Evolutionary conservation across 2,888 invertebrate genomes (phyloP).

Genomic region (Epistrophe grossulariae): DNA sequence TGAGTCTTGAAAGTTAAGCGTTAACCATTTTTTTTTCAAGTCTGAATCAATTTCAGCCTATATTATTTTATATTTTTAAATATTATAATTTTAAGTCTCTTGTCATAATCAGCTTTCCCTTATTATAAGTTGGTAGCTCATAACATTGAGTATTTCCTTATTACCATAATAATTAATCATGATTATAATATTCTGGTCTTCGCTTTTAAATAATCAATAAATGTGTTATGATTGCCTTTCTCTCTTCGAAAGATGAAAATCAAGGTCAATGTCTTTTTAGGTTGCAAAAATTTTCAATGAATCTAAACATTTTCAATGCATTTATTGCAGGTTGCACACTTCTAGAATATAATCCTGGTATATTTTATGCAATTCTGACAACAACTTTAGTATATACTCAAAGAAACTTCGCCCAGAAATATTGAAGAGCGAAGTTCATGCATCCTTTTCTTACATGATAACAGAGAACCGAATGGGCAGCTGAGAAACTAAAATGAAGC

Average conservation of each 20-base stretch:
- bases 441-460: neutral
- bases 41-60: too few relatives aligned
- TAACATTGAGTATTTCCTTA: neutral
- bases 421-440: neutral
- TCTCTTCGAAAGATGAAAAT: constrained; percentile 32
- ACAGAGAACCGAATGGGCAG: neutral
- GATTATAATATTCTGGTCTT: neutral
- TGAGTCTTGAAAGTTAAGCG: too few relatives aligned
- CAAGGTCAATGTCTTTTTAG: constrained; percentile 69
- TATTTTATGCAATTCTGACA: neutral
- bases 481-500: neutral
- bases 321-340: neutral
- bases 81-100: too few relatives aligned
- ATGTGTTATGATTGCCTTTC: constrained; percentile 22
- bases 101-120: too few relatives aligned
- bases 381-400: neutral
- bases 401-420: neutral
- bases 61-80: too few relatives aligned
- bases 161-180: neutral
- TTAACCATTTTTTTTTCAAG: too few relatives aligned
- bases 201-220: constrained; percentile 19
- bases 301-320: constrained; percentile 58
- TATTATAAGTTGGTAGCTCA: neutral
- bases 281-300: constrained; percentile 43
- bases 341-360: neutral